Evolutionary conservation across 1,140 invertebrate species (phyloP), one percentile per base, ranked within the genome.

Genomic region (Drosophila willistoni): DNA sequence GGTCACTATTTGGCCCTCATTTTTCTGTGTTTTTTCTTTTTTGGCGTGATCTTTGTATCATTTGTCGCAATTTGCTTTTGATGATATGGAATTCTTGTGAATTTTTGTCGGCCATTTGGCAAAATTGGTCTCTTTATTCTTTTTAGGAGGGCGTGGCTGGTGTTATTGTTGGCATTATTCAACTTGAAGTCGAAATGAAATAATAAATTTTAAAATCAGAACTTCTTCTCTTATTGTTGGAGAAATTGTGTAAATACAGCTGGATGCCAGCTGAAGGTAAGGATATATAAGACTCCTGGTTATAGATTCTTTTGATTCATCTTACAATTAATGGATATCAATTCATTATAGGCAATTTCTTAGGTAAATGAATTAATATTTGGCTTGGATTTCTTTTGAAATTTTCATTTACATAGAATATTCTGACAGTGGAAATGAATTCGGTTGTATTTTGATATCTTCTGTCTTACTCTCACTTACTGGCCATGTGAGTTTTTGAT

Each of bases 1-100:
- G 65, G 33, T 59, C 56, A 36, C 33, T 17, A 33, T 71, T 55
- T 70, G 75, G 79, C 75, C 75, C 81, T 71, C 34, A 12, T 9
- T 5, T 85, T 66, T 39, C 22, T 25, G 22, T 25, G 1, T 22
- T 2, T 25, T 44, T 34, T 64, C 70, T 56, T 39, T 55, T 47
- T 68, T 79, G 82, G 83, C 83, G 79, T 87, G 83, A 86, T 87
- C 71, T 79, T 65, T 73, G 72, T 75, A 17, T 29, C 44, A 51
- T 39, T 64, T 51, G 51, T 22, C 42, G 39, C 57, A 62, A 42
- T 7, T 36, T 39, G 36, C 12, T 22, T 55, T 60, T 54, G 55
- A 66, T 65, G 47, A 64, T 65, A 68, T 84, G 73, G 55, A 29
- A 76, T 73, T 61, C 66, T 59, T n/a, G 41, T 34, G 39, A 66